Base-by-base conservation (phyloP, 2,888 invertebrate genomes). In the Aplocera efformata region DNA sequence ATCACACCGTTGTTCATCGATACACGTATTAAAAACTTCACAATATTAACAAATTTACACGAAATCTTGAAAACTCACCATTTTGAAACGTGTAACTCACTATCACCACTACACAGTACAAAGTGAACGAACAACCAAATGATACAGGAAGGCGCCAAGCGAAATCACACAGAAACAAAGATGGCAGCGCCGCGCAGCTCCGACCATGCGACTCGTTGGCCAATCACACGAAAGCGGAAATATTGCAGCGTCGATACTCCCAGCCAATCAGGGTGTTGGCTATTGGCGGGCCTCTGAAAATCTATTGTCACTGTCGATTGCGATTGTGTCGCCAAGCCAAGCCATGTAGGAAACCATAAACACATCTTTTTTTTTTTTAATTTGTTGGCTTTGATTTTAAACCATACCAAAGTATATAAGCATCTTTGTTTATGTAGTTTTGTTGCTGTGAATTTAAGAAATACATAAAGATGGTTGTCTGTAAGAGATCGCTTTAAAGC, bases 111-210 rank as follows among this genome's bases (percentile, higher is more conserved):
- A 79, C 69, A 76, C 65, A 65, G 79, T n/a, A n/a, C n/a, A n/a
- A n/a, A n/a, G n/a, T n/a, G n/a, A n/a, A n/a, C n/a, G n/a, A 79
- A 72, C 75, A 78, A 82, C 73, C 72, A 72, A 85, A 80, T 71
- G 71, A 84, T 72, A 84, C 86, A 83, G 83, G 86, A 85, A 82
- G 85, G 88, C 88, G 88, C 85, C 81, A 88, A 88, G 88, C 83
- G 62, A 80, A 81, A 81, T 78, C 80, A 69, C 74, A 68, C 30
- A 20, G 42, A 73, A 62, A 79, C 67, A 67, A 78, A 83, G 83
- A 84, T 81, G 83, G 84, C 79, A 76, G 81, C 77, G 69, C 67
- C 60, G 69, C 66, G 54, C 58, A 40, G 46, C 49, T 46, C 50
- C 53, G 21, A 43, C 58, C 58, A 50, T 53, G 56, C 48, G 44